Evolutionary conservation across 2,888 invertebrate species (phyloP).

Genomic region (Clunio marinus): DNA sequence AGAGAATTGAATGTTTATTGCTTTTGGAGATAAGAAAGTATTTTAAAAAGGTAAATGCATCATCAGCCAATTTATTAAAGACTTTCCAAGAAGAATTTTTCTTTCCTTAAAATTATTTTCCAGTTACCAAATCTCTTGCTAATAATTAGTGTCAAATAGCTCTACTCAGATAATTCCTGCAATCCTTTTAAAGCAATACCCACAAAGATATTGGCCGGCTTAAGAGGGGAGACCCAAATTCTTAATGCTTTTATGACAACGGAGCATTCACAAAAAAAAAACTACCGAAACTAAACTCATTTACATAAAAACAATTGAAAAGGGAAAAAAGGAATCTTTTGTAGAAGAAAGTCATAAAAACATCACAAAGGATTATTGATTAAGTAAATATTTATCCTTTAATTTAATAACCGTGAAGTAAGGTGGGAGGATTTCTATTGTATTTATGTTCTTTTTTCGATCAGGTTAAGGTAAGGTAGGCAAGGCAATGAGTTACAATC

Average conservation of each 20-base stretch:
- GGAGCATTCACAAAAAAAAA: too few relatives aligned
- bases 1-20: constrained; percentile 29
- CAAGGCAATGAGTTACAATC: neutral
- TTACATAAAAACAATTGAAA: constrained; percentile 9
- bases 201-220: neutral
- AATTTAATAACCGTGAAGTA: constrained; percentile 22
- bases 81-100: neutral
- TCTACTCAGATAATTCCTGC: neutral
- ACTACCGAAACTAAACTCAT: constrained; percentile 12
- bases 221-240: neutral
- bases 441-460: neutral
- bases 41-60: constrained; percentile 22
- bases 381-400: constrained; percentile 39
- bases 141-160: constrained; percentile 19
- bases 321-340: neutral
- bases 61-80: constrained; percentile 26
- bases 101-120: too few relatives aligned
- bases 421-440: neutral
- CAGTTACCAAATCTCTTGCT: neutral
- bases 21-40: constrained; percentile 4
- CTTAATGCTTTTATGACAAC: constrained; percentile 13
- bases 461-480: neutral
- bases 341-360: constrained; percentile 37
- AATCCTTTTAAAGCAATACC: constrained; percentile 27
- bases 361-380: constrained; percentile 35